Conservation (phyloP, 2,113 vertebrate species). For the Tyto alba region DNA sequence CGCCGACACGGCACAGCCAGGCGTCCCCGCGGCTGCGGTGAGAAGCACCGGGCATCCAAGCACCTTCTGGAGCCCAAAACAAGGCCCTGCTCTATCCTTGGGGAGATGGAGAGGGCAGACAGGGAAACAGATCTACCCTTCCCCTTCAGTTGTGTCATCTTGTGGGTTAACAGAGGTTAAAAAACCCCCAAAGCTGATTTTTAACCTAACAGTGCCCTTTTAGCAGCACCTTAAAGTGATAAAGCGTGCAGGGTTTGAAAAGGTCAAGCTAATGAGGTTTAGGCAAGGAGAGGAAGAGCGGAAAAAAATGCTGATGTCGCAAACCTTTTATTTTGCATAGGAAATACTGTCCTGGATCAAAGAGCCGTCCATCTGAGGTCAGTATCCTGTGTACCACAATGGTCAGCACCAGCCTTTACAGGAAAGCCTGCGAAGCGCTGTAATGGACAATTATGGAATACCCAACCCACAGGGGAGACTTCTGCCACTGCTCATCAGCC, state of each 20-base stretch:
- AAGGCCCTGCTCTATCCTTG: neutral
- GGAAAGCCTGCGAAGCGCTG: neutral
- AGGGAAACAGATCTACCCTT: neutral
- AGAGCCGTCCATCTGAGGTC: neutral
- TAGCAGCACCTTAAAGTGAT: neutral
- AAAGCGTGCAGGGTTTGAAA: neutral
- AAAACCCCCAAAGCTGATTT: neutral
- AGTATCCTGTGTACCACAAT: constrained; percentile 36
- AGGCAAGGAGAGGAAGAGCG: neutral
- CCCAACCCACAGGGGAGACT: neutral
- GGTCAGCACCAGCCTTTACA: neutral
- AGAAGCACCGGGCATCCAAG: neutral
- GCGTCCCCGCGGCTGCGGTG: fast-evolving
- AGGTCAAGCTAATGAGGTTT: neutral
- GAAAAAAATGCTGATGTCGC: neutral
- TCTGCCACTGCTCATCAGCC: constrained; percentile 15
- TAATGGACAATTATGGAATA: constrained; percentile 16
- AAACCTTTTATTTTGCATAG: neutral
- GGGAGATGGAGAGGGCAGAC: neutral
- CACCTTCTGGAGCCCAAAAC: neutral
- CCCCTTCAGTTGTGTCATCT: neutral
- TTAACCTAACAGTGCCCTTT: neutral
- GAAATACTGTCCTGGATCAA: constrained; percentile 30
- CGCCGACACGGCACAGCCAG: neutral
- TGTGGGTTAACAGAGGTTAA: neutral